Evolutionary conservation across 2,888 invertebrate genomes (phyloP), one percentile per base, ranked within the genome.

Genomic region (Andrena haemorrhoa): DNA sequence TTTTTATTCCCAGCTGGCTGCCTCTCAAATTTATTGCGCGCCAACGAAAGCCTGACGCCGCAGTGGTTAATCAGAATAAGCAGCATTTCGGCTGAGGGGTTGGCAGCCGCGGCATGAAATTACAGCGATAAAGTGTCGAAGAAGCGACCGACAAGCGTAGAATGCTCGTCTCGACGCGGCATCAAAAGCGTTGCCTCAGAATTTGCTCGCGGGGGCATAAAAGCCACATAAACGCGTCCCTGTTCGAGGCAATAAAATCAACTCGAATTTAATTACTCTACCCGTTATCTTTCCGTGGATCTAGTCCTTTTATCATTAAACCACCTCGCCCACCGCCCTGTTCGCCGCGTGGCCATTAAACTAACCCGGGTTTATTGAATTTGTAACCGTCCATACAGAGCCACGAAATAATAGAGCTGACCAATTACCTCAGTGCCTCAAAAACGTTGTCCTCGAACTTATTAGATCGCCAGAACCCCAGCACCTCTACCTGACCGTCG

Each of bases 251-350:
- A 91, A 91, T 91, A 91, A 91, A 91, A 91, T 91, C 90, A 89
- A 88, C 82, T 90, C 89, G 92, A 91, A 92, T 92, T 92, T 92
- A 92, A 92, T 92, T 92, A 92, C 91, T 79, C 83, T 5, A 71
- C 79, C 56, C 81, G 84, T 89, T 91, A 91, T 91, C 91, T 87
- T 86, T 78, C 79, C 86, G 70, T 83, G 87, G 89, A 92, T 92
- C 92, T 92, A 85, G 88, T 87, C 88, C 89, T 88, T 92, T 92
- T 92, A 92, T 91, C 91, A 89, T 87, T 77, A 79, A 79, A 64
- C 80, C 72, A 8, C 65, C 82, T 56, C 58, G 10, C n/a, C 68
- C 58, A 70, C 61, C 75, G 74, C 41, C 41, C 41, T 41, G 70
- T 74, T 64, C 64, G 51, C 58, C 49, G 66, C 20, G 47, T 51